Base-by-base conservation (phyloP, 1,140 invertebrate genomes). In the Bathynomus jamesi region DNA sequence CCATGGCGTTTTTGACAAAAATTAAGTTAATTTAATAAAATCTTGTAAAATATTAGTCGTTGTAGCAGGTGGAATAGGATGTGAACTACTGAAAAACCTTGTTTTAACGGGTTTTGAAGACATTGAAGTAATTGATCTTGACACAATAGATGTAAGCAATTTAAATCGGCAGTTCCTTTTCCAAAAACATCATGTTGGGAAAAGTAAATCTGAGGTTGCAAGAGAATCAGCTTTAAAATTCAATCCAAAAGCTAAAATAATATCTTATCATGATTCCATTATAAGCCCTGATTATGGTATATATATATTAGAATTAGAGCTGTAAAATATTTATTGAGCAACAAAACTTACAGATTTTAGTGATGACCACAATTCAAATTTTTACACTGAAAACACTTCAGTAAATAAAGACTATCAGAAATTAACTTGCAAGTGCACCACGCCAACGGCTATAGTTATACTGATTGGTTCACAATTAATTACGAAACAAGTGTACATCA, bases 111-210 rank as follows among this genome's bases (percentile, higher is more conserved):
- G 97, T 67, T 99, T 99, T 81, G 85, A 86, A 24, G 84, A 98
- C 77, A 96, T 99, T 78, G 91, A 96, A 85, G 91, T 99, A 75
- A 97, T 99, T 84, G 98, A 99, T 86, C 86, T 99, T 79, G 98
- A 99, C 81, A 99, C 95, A 3, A 99, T 99, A 80, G 97, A 99
- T 85, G 91, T 99, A n/a, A 98, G 94, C 82, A 99, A 99, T 82
- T 85, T 99, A 32, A 99, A 99, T 82, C 86, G 98, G 17, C 98
- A 99, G 82, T 99, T 99, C 84, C 82, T 99, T 3, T 99, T 99
- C 81, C 91, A 95, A 80, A 95, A 95, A 79, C 90, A 96, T 80
- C 96, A 99, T 87, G 95, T 99, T 75, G 96, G 96, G 4, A 96
- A 96, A 83, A 93, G 96, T 2, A 99, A 99, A 84, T 90, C 91